Conservation (phyloP, 2,113 vertebrate genomes). For the Rhinogobius similis region DNA sequence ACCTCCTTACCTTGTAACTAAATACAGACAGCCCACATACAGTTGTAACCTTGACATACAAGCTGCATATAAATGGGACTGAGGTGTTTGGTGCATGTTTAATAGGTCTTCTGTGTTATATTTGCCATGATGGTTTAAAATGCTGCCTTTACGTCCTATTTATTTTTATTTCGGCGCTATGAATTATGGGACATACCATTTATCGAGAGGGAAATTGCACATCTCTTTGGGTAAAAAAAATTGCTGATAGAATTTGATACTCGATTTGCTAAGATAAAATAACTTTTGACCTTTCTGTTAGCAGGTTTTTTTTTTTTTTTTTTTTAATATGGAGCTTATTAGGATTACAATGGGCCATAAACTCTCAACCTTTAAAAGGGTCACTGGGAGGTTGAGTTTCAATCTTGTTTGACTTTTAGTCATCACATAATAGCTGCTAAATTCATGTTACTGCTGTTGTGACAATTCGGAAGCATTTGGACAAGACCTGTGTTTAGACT, state of each 20-base stretch:
- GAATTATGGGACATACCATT: too few relatives aligned
- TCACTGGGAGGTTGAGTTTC: not conserved
- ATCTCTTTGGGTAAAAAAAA: too few relatives aligned
- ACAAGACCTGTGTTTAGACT: not conserved
- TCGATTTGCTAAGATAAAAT: too few relatives aligned
- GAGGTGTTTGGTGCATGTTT: not conserved
- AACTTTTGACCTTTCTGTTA: too few relatives aligned
- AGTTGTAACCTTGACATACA: constrained; percentile 39
- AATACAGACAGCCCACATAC: constrained; percentile 49
- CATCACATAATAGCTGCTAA: not conserved
- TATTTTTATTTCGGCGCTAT: too few relatives aligned
- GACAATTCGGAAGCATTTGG: not conserved
- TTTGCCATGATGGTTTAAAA: not conserved
- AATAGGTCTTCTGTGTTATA: not conserved
- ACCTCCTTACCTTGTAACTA: constrained; percentile 24
- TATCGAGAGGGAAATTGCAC: too few relatives aligned
- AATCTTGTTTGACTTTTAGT: not conserved
- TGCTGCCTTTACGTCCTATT: too few relatives aligned
- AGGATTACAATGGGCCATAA: not conserved
- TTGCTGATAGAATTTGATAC: too few relatives aligned
- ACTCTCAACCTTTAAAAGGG: not conserved
- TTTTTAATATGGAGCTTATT: not conserved
- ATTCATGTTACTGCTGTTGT: not conserved
- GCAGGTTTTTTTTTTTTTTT: too few relatives aligned
- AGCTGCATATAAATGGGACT: not conserved